A percentile compares a stretch with the other conserved stretches of the same genome.
These are phyloP conservation scores for Papilio machaon DNA, from an alignment of 1,140 invertebrate species.

Conservation along the genomic window DNA sequence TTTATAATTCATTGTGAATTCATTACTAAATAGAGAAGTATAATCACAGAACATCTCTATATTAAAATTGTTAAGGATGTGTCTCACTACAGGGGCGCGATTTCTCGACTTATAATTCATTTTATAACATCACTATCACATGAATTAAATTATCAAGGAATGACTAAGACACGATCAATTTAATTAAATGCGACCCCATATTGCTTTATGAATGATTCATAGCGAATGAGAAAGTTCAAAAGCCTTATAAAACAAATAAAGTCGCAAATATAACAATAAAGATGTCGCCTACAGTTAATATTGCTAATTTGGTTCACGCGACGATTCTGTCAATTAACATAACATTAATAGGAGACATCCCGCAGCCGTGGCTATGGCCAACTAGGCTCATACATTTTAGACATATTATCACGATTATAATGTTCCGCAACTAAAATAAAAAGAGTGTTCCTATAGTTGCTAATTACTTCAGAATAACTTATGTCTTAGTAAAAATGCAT, in stretches of 20 bases:
- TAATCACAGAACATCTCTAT: neutral
- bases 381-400: neutral
- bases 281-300: constrained; percentile 43
- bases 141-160: neutral
- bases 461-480: too few relatives aligned
- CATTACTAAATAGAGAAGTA: too few relatives aligned
- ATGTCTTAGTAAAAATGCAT: too few relatives aligned
- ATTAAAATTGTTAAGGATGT: neutral
- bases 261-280: constrained; percentile 39
- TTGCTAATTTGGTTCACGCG: constrained; percentile 37
- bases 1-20: too few relatives aligned
- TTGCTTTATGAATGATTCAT: constrained; percentile 28
- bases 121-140: neutral
- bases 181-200: constrained; percentile 27
- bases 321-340: constrained; percentile 36
- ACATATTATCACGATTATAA: neutral
- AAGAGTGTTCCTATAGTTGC: neutral
- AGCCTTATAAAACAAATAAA: constrained; percentile 24
- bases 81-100: neutral
- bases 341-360: neutral
- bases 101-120: too few relatives aligned
- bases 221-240: constrained; percentile 18
- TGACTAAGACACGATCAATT: constrained; percentile 1
- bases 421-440: neutral
- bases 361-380: neutral